Evolutionary conservation across 2,888 invertebrate genomes (phyloP).

Genomic region (Clepsis dumicolana): DNA sequence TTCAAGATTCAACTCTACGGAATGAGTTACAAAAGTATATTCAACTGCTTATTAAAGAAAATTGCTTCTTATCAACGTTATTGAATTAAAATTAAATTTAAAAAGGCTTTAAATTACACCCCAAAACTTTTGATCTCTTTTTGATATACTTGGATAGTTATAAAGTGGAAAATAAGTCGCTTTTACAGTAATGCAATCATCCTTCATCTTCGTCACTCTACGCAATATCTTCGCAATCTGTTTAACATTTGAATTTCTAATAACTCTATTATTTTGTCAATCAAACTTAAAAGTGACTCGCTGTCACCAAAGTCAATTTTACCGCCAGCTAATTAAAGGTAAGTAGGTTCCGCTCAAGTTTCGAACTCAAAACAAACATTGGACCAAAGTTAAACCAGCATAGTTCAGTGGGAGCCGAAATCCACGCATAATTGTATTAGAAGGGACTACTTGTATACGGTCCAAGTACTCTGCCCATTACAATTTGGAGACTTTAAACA

Average conservation of each 20-base stretch:
- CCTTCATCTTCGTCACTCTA: background rate
- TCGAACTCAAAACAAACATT: conserved; percentile 27
- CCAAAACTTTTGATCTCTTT: background rate
- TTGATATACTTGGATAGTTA: background rate
- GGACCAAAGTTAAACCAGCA: conserved; percentile 19
- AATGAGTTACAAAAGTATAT: conserved; percentile 15
- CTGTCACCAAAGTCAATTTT: conserved; percentile 6
- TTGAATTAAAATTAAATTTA: background rate
- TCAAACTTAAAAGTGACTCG: background rate
- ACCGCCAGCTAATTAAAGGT: conserved; percentile 6
- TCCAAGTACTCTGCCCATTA: conserved; percentile 6
- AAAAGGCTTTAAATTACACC: background rate
- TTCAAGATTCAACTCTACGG: conserved; percentile 24
- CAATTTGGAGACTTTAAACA: background rate
- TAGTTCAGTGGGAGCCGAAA: conserved; percentile 16
- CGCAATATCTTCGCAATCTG: background rate
- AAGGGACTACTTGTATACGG: conserved; percentile 11
- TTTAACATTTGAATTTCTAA: background rate
- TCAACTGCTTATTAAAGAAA: conserved; percentile 6
- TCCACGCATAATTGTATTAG: conserved; percentile 18
- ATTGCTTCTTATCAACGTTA: background rate
- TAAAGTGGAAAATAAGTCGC: too few species aligned
- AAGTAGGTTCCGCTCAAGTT: conserved; percentile 5
- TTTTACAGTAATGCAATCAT: background rate
- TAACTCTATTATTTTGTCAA: background rate